These are phyloP conservation scores for Drosophila seguyi DNA, from an alignment of 1,140 invertebrate genomes.

Conservation along the genomic window DNA sequence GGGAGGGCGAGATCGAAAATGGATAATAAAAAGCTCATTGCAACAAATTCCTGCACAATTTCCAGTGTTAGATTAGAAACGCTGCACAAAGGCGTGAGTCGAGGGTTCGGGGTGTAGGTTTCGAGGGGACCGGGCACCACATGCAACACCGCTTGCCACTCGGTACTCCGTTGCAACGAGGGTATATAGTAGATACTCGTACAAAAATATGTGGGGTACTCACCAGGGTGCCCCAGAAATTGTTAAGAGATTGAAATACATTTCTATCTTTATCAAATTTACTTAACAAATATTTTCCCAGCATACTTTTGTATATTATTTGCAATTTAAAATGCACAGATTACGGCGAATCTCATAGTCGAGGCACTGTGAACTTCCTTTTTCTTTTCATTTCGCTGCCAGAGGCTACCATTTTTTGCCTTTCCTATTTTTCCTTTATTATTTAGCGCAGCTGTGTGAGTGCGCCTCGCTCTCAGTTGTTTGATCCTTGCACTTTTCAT, in stretches of 20 bases:
- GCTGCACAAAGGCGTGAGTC: constrained; percentile 32
- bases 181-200: background rate
- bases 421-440: constrained; percentile 34
- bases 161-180: background rate
- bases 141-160: constrained; percentile 34
- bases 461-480: constrained; percentile 66
- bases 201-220: background rate
- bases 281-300: background rate
- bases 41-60: constrained; percentile 82
- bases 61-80: constrained; percentile 80
- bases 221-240: background rate
- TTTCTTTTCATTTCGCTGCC: constrained; percentile 24
- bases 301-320: background rate
- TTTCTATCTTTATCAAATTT: background rate
- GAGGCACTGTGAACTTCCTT: background rate
- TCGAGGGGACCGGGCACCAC: constrained; percentile 35
- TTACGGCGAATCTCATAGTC: background rate
- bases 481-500: constrained; percentile 81
- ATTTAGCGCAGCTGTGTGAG: constrained; percentile 45
- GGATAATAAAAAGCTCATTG: constrained; percentile 83
- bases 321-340: too few species aligned
- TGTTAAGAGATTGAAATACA: background rate
- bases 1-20: constrained; percentile 55
- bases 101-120: background rate
- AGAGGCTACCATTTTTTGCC: constrained; percentile 18